Conservation (phyloP, 2,113 vertebrate genomes). For the Calidris pugnax region DNA sequence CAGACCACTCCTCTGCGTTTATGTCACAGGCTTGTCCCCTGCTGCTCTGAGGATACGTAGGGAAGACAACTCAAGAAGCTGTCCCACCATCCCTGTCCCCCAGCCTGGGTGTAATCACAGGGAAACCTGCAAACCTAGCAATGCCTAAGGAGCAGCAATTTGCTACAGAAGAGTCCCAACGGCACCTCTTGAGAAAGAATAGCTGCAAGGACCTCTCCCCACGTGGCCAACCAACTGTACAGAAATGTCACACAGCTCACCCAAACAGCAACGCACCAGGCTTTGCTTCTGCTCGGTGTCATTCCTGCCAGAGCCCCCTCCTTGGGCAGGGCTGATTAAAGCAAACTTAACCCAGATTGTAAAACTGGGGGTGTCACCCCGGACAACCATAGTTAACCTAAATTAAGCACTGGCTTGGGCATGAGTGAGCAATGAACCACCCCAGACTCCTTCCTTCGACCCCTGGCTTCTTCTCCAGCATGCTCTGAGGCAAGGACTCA, state of each 20-base stretch:
- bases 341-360: neutral
- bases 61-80: neutral
- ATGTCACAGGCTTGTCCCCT: neutral
- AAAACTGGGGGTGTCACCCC: neutral
- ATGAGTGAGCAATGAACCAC: neutral
- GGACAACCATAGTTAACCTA: neutral
- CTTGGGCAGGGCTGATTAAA: neutral
- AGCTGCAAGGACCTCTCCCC: neutral
- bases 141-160: neutral
- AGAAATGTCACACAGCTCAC: neutral
- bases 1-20: neutral
- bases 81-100: neutral
- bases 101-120: neutral
- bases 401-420: neutral
- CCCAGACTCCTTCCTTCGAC: neutral
- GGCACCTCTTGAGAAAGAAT: neutral
- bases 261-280: neutral
- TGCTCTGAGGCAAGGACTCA: neutral
- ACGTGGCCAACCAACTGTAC: accelerated
- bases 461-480: neutral
- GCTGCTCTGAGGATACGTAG: neutral
- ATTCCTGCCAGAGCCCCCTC: neutral
- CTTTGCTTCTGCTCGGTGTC: neutral
- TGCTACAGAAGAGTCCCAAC: neutral
- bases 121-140: neutral